phyloP scores from a whole-genome alignment of 2,797 vertebrate genomes.

The Thamnophis elegans region DNA sequence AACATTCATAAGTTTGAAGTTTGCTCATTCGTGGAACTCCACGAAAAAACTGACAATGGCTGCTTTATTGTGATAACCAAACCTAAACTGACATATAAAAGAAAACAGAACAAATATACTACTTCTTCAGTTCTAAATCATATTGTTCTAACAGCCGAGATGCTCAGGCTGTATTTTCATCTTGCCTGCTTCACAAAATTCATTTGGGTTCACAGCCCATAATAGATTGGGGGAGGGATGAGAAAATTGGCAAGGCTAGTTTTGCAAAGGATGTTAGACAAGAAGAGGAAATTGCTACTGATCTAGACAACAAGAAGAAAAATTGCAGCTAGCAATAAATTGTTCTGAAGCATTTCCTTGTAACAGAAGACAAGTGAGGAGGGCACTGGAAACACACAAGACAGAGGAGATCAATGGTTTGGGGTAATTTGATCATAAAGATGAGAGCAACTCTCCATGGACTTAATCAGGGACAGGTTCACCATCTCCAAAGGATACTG shows the following conservation, averaged over 20 bases:
- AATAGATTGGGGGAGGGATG: not conserved
- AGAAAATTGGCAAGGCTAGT: not conserved
- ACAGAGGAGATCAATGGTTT: not conserved
- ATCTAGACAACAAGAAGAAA: not conserved
- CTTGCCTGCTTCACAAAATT: not conserved
- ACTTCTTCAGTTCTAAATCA: not conserved
- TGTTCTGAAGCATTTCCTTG: not conserved
- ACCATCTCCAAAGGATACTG: not conserved
- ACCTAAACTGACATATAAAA: not conserved
- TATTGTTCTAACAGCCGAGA: not conserved
- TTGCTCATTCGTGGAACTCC: not conserved
- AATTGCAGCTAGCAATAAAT: not conserved
- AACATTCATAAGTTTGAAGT: not conserved
- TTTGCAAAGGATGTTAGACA: not conserved
- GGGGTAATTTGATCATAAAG: not conserved
- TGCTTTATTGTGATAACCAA: not conserved
- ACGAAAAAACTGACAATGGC: not conserved
- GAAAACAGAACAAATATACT: not conserved
- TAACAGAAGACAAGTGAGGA: not conserved
- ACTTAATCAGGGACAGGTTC: constrained; percentile 21
- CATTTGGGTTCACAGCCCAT: not conserved
- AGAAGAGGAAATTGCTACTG: not conserved
- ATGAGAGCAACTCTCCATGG: not conserved
- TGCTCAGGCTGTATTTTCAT: not conserved
- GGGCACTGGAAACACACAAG: not conserved